Evolutionary conservation across 2,797 vertebrate species (phyloP).

Genomic region (Anas flavirostris): DNA sequence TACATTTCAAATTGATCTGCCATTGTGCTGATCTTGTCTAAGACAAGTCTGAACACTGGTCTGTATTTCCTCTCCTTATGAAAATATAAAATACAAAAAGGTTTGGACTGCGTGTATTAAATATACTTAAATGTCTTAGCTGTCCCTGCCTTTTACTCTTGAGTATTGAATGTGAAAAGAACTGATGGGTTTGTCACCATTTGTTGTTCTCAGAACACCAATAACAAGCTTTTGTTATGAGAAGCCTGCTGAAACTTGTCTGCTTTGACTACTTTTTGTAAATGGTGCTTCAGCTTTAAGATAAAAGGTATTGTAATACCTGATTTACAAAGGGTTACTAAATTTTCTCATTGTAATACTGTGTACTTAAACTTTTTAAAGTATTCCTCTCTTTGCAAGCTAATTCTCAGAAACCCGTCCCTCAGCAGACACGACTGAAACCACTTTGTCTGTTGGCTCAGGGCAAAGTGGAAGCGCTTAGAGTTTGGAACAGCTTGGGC

Average conservation of each 20-base stretch:
- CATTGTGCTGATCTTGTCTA: not conserved
- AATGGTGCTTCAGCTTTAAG: not conserved
- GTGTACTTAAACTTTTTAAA: not conserved
- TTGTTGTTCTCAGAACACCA: not conserved
- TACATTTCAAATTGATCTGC: not conserved
- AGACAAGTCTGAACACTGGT: not conserved
- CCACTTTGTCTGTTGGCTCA: not conserved
- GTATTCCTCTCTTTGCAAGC: not conserved
- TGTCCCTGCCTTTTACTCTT: not conserved
- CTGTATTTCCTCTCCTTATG: not conserved
- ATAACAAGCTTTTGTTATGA: not conserved
- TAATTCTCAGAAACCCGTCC: not conserved
- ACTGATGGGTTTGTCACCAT: not conserved
- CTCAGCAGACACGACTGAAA: not conserved
- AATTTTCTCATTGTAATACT: not conserved
- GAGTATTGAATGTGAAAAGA: not conserved
- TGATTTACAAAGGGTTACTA: not conserved
- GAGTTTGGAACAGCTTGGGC: not conserved
- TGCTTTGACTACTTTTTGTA: not conserved
- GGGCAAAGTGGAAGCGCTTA: not conserved
- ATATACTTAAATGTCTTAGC: not conserved
- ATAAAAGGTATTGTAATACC: not conserved
- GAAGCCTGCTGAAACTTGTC: not conserved
- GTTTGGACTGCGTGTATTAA: not conserved
- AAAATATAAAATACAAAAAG: not conserved